Evolutionary conservation across 2,797 vertebrate species (phyloP), one percentile per base, ranked within the genome.

Genomic region (Lutjanus argentimaculatus): DNA sequence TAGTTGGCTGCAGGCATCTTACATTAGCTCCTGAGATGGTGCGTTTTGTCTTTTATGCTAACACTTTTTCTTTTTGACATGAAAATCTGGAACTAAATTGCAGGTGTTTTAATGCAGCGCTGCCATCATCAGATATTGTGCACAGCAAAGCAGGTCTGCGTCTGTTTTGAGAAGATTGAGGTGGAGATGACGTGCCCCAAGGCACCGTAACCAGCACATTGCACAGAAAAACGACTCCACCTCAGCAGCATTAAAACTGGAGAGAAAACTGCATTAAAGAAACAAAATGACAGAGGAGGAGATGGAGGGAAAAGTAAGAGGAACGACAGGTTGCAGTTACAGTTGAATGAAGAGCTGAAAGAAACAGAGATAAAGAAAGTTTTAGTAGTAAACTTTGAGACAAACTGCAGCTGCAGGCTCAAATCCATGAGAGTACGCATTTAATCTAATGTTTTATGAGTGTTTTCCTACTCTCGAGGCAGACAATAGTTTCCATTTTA

Each of bases 171-270:
- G 68, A 19, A 45, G 70, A 79, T 79, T 56, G 22, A 59, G 71
- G n/a, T 7, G 40, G 83, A 84, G 79, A 79, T 22, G 42, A 0
- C 0, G 49, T 36, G 21, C 82, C 88, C 69, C n/a, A 16, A 79
- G 85, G 88, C 83, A 52, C 82, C 40, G 17, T 80, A 84, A 84
- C 43, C 19, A 21, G 66, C 75, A 84, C 79, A 2, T 79, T 64
- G 46, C 85, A 87, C 90, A 89, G 72, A 84, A 56, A 12, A 52
- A 77, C 36, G 61, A 51, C 75, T 83, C 67, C 66, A 67, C 73
- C 62, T 84, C 61, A 46, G 77, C 79, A 46, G 69, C 58, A 13
- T 75, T 78, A 61, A 81, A 72, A 49, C 77, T 25, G 57, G 21
- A 55, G 75, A 25, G 42, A 74, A 36, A 43, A 36, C 30, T 11